Evolutionary conservation across 2,888 invertebrate species (phyloP), one percentile per base, ranked within the genome.

Genomic region (Octodonta nipae): DNA sequence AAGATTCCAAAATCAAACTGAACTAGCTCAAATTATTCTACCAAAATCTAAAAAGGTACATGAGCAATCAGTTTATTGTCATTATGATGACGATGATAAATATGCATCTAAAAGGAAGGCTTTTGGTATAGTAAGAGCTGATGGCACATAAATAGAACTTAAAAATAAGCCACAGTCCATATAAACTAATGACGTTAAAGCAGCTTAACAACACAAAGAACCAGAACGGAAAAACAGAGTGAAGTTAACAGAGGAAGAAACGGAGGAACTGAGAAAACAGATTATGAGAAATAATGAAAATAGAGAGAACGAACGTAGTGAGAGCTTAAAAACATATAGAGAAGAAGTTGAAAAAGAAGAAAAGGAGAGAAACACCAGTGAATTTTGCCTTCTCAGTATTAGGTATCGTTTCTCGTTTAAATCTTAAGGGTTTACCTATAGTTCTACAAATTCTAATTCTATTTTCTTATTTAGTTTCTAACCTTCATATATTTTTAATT

Each of bases 271-370:
- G 26, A 67, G 81, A 26, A 67, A 65, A 29, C 86, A 83, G 59
- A 92, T 92, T 92, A 77, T 78, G 69, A 67, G 72, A 6, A 84
- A 89, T 54, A 91, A 88, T 0, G 61, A 61, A 1, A 70, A 73
- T 66, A 67, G 79, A 0, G 80, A 82, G 51, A 65, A 65, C 22
- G 73, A 78, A 58, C 67, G 82, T 20, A 71, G 70, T 6, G 63
- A 63, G 26, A 72, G 73, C 38, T 73, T 82, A 3, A 73, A 70
- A 29, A 64, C 65, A 33, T 75, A 80, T 52, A 67, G 73, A 2
- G 73, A 73, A 35, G 73, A 70, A 33, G 73, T 65, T 32, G 54
- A 62, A 26, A 63, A 55, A 45, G 69, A 61, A 43, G 44, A 64
- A 47, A 53, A 63, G 42, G 44, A 64, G 47, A 53, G 62, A 42